Base-by-base conservation (phyloP, 2,888 invertebrate genomes). In the Harpalus rubripes region DNA sequence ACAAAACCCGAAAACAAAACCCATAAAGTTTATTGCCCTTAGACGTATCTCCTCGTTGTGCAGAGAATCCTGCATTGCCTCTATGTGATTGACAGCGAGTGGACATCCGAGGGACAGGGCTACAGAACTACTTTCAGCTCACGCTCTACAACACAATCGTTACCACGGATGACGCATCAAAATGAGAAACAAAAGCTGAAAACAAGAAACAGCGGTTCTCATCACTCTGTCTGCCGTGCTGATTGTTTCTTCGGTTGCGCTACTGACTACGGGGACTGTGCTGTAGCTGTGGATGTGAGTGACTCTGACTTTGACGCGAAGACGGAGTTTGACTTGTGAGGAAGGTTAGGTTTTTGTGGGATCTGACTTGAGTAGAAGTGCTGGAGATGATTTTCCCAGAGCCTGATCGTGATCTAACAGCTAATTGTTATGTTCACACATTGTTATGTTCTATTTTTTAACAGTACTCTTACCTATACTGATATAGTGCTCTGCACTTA, bases 91-190 rank as follows among this genome's bases (percentile, higher is more conserved):
- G 68, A 68, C 68, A 15, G 44, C 44, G 72, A 74, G 72, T 74
- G 41, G 72, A 68, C 39, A 68, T n/a, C 68, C 7, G 88, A 87
- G 86, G 86, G 85, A 87, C 86, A 86, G 85, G 61, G 85, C 44
- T 44, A 74, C 44, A 74, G 72, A 26, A 44, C 72, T 41, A 74
- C 72, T 18, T 74, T 44, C 68, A 32, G 68, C 68, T 63, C 63
- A 72, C 72, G 44, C 39, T 18, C 44, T n/a, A n/a, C 85, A 86
- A 85, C 87, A 87, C 87, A 89, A 88, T 90, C 90, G 90, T 90
- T 90, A 90, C 89, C 85, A 88, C 88, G 89, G 87, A 90, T 90
- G 90, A 90, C 90, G 90, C 90, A 90, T 90, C 90, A 90, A 89
- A 89, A 90, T 89, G 88, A 88, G 88, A 76, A 89, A 90, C 89